Conservation (phyloP, 2,113 vertebrate species). For the Amphilophus citrinellus region DNA sequence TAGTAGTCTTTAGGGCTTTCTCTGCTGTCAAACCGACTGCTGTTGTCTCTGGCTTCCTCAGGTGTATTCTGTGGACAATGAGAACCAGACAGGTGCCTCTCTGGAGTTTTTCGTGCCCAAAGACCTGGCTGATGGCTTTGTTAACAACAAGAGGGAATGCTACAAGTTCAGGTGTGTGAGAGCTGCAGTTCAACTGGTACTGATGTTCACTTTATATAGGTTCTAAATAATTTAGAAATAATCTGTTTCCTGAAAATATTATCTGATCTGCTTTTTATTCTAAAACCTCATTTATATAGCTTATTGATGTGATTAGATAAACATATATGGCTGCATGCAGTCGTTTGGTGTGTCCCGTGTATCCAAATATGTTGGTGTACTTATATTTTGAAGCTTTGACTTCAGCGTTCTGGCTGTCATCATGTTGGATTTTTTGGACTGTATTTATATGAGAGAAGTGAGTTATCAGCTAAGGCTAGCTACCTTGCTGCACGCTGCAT, state of each 20-base stretch:
- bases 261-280: no score
- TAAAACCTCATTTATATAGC: no score
- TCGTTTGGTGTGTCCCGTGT: background rate
- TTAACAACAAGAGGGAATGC: constrained; percentile 94
- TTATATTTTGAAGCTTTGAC: no score
- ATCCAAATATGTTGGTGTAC: no score
- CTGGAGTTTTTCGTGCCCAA: constrained; percentile 90
- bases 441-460: no score
- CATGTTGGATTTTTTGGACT: no score
- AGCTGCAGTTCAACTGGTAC: background rate
- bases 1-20: background rate
- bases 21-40: background rate
- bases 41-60: constrained; percentile 65
- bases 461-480: background rate
- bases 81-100: constrained; percentile 77
- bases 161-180: constrained; percentile 90
- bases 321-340: background rate
- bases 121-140: constrained; percentile 91
- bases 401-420: background rate
- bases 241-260: no score
- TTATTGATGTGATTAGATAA: no score
- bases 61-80: constrained; percentile 86
- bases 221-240: no score
- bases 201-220: background rate
- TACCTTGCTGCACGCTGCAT: background rate